A percentile compares a stretch with the other conserved stretches of the same genome.
These are phyloP conservation scores for Lochmaea crataegi DNA, from an alignment of 2,888 invertebrate species.

Conservation along the genomic window DNA sequence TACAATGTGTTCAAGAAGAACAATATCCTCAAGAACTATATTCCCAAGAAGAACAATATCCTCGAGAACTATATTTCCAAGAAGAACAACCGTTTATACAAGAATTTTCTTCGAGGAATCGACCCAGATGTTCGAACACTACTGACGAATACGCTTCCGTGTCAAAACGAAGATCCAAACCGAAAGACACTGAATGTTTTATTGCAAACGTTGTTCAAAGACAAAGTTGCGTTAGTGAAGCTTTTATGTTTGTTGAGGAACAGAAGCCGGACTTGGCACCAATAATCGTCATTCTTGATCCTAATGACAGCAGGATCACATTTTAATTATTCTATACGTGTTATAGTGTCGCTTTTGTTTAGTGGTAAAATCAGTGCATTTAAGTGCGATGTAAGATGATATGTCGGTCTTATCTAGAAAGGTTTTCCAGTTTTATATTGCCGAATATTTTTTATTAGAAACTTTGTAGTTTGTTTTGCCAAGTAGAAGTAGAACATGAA, in stretches of 20 bases:
- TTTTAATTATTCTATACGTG: not conserved
- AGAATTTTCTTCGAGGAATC: not conserved
- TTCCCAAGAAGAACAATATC: slow-evolving; percentile 1
- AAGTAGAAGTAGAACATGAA: no score
- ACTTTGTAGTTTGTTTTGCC: no score
- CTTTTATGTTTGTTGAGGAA: slow-evolving; percentile 46
- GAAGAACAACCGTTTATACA: slow-evolving; percentile 2
- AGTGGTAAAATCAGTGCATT: no score
- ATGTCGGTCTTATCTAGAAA: no score
- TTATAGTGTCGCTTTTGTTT: no score
- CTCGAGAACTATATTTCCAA: slow-evolving; percentile 1
- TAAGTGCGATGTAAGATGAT: no score
- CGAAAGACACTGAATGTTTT: slow-evolving; percentile 43
- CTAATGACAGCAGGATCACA: not conserved
- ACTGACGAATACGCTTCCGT: not conserved
- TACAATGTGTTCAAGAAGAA: not conserved
- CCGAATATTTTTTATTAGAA: no score
- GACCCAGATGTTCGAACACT: slow-evolving; percentile 1
- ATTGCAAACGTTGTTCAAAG: slow-evolving; percentile 47
- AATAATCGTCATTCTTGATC: not conserved
- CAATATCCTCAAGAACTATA: slow-evolving; percentile 2
- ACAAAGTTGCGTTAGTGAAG: slow-evolving; percentile 41
- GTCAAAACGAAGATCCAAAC: no score
- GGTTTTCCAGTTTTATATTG: no score
- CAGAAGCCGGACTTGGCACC: not conserved